Percentiles rank a stretch among this genome's conserved stretches.
phyloP scores from a whole-genome alignment of 2,888 invertebrate genomes.

The Ophioninae sp. region DNA sequence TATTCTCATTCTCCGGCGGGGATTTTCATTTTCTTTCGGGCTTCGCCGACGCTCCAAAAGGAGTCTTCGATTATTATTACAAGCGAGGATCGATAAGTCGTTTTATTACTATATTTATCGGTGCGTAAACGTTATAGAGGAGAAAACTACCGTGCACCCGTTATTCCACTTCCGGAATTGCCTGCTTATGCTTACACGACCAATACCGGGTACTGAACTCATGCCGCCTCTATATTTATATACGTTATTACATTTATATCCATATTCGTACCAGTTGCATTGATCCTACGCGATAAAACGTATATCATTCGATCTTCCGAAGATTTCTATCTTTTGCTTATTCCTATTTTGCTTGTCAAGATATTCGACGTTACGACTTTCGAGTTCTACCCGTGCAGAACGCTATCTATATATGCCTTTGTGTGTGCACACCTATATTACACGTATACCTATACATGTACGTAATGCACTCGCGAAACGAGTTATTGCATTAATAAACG shows the following conservation, averaged over 20 bases:
- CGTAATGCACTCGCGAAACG: conserved; percentile 29
- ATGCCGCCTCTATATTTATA: neutral
- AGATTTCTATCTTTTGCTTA: conserved; percentile 38
- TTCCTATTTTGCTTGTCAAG: conserved; percentile 29
- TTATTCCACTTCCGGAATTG: conserved; percentile 54
- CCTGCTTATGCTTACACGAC: conserved; percentile 25
- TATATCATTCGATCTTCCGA: conserved; percentile 40
- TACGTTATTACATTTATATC: conserved; percentile 21
- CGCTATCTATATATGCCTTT: neutral
- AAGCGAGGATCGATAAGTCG: conserved; percentile 42
- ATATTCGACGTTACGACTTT: conserved; percentile 49
- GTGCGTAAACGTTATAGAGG: conserved; percentile 14
- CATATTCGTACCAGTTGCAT: conserved; percentile 40
- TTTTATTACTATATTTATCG: conserved; percentile 46
- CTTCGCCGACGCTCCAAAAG: neutral
- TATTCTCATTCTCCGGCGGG: conserved; percentile 8
- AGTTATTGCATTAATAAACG: conserved; percentile 57
- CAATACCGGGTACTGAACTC: conserved; percentile 2
- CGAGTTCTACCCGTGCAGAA: conserved; percentile 36
- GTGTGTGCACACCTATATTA: neutral
- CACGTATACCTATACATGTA: conserved; percentile 35
- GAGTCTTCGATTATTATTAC: conserved; percentile 36
- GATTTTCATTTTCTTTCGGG: conserved; percentile 4
- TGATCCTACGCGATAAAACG: conserved; percentile 30
- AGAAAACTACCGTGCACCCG: conserved; percentile 37